Conservation (phyloP, 2,797 vertebrate species). For the Chromobotia macracanthus region DNA sequence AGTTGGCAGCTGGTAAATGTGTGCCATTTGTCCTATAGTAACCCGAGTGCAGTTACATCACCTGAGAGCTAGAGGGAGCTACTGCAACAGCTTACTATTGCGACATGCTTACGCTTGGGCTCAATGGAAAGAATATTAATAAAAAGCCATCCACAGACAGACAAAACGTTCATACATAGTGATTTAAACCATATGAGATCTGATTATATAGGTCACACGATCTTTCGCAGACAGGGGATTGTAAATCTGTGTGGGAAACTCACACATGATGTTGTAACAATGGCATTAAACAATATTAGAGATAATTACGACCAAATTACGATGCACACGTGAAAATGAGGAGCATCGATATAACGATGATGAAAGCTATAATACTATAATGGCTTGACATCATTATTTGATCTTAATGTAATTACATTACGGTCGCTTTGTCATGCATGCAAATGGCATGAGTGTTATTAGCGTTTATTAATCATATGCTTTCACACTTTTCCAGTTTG, state of each 20-base stretch:
- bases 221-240: neutral
- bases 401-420: neutral
- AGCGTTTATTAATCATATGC: conserved; percentile 11
- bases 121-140: conserved; percentile 25
- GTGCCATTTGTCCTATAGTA: conserved; percentile 7
- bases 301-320: neutral
- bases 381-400: neutral
- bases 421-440: neutral
- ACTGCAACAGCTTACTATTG: conserved; percentile 63
- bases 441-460: neutral
- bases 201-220: conserved; percentile 1
- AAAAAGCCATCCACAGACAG: neutral
- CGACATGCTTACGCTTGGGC: conserved; percentile 12
- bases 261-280: neutral
- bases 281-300: neutral
- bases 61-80: conserved; percentile 71
- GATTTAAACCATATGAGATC: neutral
- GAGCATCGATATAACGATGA: neutral
- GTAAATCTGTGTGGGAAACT: neutral
- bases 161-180: neutral
- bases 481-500: conserved; percentile 7
- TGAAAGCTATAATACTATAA: neutral
- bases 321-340: neutral
- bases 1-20: conserved; percentile 3
- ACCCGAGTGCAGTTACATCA: conserved; percentile 65